Evolutionary conservation across 2,888 invertebrate genomes (phyloP).

Genomic region (Aromia moschata): DNA sequence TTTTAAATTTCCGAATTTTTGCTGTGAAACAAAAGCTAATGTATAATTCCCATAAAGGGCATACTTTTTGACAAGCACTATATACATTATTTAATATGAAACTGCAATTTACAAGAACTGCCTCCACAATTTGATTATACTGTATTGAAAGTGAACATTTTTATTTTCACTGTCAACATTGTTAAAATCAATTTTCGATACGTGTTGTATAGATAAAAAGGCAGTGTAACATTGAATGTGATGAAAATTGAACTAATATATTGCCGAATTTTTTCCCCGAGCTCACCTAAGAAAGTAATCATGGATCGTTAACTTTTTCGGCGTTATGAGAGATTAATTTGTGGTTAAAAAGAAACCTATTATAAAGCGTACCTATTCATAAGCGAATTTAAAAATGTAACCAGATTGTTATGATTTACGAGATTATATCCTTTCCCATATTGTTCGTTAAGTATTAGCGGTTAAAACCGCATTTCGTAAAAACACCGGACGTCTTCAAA

Average conservation of each 20-base stretch:
- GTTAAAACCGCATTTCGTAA: neutral
- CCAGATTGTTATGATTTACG: neutral
- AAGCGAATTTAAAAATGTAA: neutral
- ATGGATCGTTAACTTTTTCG: constrained; percentile 1
- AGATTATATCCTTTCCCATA: neutral
- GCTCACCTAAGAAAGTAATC: constrained; percentile 1
- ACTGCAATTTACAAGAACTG: no score
- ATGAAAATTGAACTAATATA: neutral
- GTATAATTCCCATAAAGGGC: no score
- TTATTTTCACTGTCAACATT: no score
- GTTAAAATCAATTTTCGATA: neutral
- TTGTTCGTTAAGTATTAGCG: neutral
- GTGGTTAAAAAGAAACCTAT: constrained; percentile 5
- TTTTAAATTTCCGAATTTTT: no score
- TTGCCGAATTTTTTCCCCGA: neutral
- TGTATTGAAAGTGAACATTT: no score
- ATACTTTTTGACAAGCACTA: no score
- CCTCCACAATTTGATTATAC: no score
- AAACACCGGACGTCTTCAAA: no score
- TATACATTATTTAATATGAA: no score
- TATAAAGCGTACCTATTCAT: neutral
- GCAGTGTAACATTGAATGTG: neutral
- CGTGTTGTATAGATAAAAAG: neutral
- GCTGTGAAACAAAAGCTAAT: no score
- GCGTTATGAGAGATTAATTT: constrained; percentile 2